Evolutionary conservation across 2,113 vertebrate species (phyloP), one percentile per base, ranked within the genome.

Genomic region (Holacanthus passer): DNA sequence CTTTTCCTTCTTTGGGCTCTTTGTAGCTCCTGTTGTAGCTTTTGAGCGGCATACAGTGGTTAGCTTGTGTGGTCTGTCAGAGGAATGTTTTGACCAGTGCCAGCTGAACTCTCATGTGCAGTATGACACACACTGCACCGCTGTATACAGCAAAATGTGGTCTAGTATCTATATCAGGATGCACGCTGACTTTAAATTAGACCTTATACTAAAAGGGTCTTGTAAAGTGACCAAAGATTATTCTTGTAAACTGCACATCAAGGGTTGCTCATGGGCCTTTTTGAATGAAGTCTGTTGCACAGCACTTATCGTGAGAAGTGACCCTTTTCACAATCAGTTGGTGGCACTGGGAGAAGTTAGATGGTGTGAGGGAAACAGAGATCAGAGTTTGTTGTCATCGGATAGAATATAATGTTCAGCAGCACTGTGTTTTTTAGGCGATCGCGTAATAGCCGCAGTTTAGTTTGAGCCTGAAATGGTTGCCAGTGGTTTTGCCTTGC

Each of bases 1-100:
- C 62, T 76, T 79, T 59, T 70, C 84, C 63, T 73, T 91, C 73
- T 89, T 89, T 83, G 87, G 85, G 81, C 73, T 88, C 79, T 88
- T 86, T 88, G 75, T 85, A 29, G 70, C 82, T 90, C 83, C 81
- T 73, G 80, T 84, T 81, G 77, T 82, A 77, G 79, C 79, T 64
- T 85, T 87, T 66, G 71, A 86, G 77, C 56, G 48, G 62, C 77
- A 53, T 87, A 86, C 89, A 91, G 87, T 88, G 81, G 87, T 85
- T 87, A 82, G 87, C 72, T 89, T 91, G 89, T 93, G 88, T 81
- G 91, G 90, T 91, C 85, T 90, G 78, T 83, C 79, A 81, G 81
- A 87, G 89, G 90, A 93, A 93, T 93, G 87, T 92, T 93, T 91
- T 93, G 83, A 81, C 85, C 83, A 14, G 70, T 81, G 89, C 88